These are phyloP conservation scores for Nannoperca obscura DNA, from an alignment of 2,797 vertebrate genomes.

Conservation along the genomic window DNA sequence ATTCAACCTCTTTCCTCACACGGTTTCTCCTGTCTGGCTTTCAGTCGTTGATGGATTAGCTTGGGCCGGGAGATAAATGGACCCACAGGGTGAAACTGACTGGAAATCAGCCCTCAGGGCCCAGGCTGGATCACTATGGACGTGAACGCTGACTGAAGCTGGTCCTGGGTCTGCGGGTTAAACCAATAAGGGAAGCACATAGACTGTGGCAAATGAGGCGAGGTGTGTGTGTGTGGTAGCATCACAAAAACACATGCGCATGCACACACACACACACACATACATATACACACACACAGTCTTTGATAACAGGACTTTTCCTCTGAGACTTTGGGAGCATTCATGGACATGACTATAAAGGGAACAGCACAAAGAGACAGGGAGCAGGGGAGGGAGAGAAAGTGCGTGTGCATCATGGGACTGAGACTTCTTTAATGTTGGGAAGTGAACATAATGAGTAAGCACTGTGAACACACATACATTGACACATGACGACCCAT, in stretches of 20 bases:
- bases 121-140: constrained; percentile 63
- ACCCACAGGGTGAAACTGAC: constrained; percentile 75
- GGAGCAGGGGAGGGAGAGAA: constrained; percentile 30
- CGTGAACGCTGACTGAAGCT: constrained; percentile 73
- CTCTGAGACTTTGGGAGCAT: constrained; percentile 61
- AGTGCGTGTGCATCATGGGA: constrained; percentile 72
- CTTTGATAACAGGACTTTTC: constrained; percentile 61
- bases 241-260: constrained; percentile 64
- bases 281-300: constrained; percentile 52
- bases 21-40: constrained; percentile 74
- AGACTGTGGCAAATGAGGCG: constrained; percentile 68
- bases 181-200: constrained; percentile 67
- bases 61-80: constrained; percentile 72
- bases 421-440: constrained; percentile 74
- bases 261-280: constrained; percentile 36
- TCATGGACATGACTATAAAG: constrained; percentile 63
- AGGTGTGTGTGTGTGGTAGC: constrained; percentile 65
- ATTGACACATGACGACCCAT: constrained; percentile 51
- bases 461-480: constrained; percentile 81
- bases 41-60: constrained; percentile 77
- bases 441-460: constrained; percentile 73
- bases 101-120: constrained; percentile 68
- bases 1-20: constrained; percentile 71
- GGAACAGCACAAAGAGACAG: constrained; percentile 59
- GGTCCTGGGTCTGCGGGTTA: constrained; percentile 72